A percentile compares a stretch with the other conserved stretches of the same genome.
phyloP scores from a whole-genome alignment of 1,140 invertebrate genomes.

The Euborellia annulipes region DNA sequence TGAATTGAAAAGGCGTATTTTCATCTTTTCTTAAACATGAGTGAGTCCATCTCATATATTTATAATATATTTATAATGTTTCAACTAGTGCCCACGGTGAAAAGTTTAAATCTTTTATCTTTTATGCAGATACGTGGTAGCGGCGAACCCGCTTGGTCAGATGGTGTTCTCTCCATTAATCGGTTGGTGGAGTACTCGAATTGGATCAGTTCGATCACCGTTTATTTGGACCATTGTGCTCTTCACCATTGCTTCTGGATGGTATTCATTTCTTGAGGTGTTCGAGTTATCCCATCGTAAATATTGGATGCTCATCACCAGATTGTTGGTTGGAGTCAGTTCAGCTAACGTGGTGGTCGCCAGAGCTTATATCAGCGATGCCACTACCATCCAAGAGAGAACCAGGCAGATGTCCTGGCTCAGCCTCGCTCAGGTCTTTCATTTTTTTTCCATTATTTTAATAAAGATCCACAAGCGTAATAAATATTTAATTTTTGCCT shows the following conservation, averaged over 20 bases:
- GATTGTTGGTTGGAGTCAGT: conserved; percentile 72
- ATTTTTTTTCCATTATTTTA: no score
- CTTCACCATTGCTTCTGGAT: conserved; percentile 55
- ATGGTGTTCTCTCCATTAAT: conserved; percentile 74
- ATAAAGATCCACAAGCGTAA: no score
- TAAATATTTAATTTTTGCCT: no score
- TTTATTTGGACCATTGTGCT: conserved; percentile 51
- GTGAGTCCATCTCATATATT: no score
- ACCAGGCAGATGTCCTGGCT: conserved; percentile 72
- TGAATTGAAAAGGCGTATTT: no score
- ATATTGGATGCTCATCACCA: conserved; percentile 54
- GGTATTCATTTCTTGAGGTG: conserved; percentile 65
- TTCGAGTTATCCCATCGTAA: conserved; percentile 36
- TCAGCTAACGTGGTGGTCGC: conserved; percentile 78
- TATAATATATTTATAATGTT: no score
- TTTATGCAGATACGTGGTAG: conserved; percentile 41
- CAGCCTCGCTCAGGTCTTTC: conserved; percentile 66
- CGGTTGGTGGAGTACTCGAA: conserved; percentile 68
- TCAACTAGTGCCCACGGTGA: no score
- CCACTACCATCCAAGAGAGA: conserved; percentile 61
- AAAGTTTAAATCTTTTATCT: no score
- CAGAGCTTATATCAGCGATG: conserved; percentile 70
- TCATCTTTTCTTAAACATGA: no score
- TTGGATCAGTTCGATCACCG: conserved; percentile 51
- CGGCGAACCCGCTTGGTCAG: conserved; percentile 75